Evolutionary conservation across 2,888 invertebrate species (phyloP).

Genomic region (Leucophenga montana): DNA sequence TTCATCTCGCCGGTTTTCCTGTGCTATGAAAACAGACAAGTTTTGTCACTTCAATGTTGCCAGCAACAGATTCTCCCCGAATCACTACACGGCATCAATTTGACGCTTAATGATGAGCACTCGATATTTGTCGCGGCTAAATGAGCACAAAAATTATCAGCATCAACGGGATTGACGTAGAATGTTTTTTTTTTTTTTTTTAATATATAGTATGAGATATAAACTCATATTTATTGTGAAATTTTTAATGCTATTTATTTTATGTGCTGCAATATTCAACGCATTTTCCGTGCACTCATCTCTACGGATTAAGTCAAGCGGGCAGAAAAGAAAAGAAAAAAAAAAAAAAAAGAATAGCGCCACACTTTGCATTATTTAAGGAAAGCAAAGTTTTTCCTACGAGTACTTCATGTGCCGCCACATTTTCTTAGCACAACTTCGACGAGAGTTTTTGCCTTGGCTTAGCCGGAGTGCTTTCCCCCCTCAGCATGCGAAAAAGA

Average conservation of each 20-base stretch:
- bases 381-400: conserved; percentile 43
- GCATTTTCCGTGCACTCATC: neutral
- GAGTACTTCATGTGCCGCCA: neutral
- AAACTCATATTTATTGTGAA: conserved; percentile 14
- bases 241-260: conserved; percentile 19
- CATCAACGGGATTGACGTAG: conserved; percentile 39
- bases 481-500: conserved; percentile 53
- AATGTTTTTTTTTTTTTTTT: too few relatives aligned
- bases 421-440: conserved; percentile 7
- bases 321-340: neutral
- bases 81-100: neutral
- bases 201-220: neutral
- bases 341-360: conserved; percentile 42
- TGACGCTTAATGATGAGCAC: conserved; percentile 22
- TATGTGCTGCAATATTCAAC: conserved; percentile 5
- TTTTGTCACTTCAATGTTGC: conserved; percentile 36
- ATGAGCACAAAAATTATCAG: conserved; percentile 42
- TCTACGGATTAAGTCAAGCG: conserved; percentile 1
- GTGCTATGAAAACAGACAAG: conserved; percentile 47
- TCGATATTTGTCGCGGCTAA: conserved; percentile 43
- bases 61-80: neutral
- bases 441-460: conserved; percentile 4
- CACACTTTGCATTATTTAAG: conserved; percentile 57
- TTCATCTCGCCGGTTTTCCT: conserved; percentile 63
- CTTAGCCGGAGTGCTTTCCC: conserved; percentile 24